phyloP scores from a whole-genome alignment of 2,113 vertebrate genomes.

The Pao palembangensis region DNA sequence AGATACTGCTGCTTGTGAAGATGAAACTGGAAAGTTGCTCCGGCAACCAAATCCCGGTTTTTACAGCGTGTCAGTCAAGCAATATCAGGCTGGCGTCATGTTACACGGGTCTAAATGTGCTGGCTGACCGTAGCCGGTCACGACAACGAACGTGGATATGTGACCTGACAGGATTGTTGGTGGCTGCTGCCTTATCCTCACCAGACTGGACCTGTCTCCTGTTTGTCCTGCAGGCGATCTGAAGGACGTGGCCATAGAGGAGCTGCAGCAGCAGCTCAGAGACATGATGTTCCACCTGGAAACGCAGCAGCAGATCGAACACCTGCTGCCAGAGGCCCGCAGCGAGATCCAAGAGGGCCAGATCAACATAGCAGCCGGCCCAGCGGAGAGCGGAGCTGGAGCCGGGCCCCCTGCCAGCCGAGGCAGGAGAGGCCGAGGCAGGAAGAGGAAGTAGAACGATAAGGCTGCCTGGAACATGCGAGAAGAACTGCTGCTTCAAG shows the following conservation, averaged over 20 bases:
- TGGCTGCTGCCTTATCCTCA: no score
- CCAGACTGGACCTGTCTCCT: no score
- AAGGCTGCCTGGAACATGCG: background rate
- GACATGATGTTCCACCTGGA: conserved; percentile 98
- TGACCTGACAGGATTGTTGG: no score
- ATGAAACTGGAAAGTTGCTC: no score
- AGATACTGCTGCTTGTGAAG: no score
- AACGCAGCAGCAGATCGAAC: conserved; percentile 89
- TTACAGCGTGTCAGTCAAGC: no score
- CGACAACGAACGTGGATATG: no score
- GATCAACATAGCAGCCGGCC: conserved; percentile 86
- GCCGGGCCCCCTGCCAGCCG: conserved; percentile 71
- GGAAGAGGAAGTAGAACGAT: conserved; percentile 83
- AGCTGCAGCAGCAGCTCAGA: conserved; percentile 93
- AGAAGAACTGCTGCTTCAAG: conserved; percentile 5
- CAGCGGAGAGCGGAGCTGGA: conserved; percentile 43
- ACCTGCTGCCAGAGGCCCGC: conserved; percentile 85
- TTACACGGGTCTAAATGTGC: no score
- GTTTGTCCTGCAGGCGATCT: conserved; percentile 59
- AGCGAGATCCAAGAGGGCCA: conserved; percentile 96
- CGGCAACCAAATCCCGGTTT: no score
- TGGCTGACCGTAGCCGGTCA: no score
- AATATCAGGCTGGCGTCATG: no score
- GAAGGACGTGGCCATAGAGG: conserved; percentile 84
- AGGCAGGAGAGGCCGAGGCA: conserved; percentile 85